A percentile compares a stretch with the other conserved stretches of the same genome.
These are phyloP conservation scores for Porites rus DNA, from an alignment of 92 coral and sea anemone species.

Conservation along the genomic window DNA sequence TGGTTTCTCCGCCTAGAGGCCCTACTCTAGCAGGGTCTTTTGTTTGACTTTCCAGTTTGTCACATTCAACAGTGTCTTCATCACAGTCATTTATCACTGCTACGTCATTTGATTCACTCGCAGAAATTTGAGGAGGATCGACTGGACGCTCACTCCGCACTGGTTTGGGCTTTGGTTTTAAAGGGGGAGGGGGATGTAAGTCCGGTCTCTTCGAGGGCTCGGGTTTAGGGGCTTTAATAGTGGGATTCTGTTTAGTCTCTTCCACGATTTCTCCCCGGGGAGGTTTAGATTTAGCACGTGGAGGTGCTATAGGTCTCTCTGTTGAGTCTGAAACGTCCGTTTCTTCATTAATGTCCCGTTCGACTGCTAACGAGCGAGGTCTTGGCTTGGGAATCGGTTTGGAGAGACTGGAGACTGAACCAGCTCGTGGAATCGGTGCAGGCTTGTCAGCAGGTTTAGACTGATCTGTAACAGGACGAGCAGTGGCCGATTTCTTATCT, in stretches of 20 bases:
- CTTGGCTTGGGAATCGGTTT: conserved; percentile 71
- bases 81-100: neutral
- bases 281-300: conserved; percentile 34
- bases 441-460: conserved; percentile 35
- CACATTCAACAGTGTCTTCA: conserved; percentile 1
- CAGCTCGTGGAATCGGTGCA: conserved; percentile 45
- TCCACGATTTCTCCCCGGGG: neutral
- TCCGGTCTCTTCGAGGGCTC: conserved; percentile 28
- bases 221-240: conserved; percentile 8
- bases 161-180: conserved; percentile 53
- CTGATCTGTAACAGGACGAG: neutral
- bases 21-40: conserved; percentile 1
- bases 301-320: conserved; percentile 43
- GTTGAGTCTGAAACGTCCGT: neutral
- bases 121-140: neutral
- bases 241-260: conserved; percentile 6
- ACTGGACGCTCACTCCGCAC: neutral
- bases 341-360: neutral
- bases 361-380: conserved; percentile 58
- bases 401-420: conserved; percentile 38
- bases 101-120: neutral
- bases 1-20: neutral
- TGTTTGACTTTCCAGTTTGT: neutral
- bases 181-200: conserved; percentile 38
- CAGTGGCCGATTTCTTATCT: neutral